A percentile compares a stretch with the other conserved stretches of the same genome.
Conservation (phyloP, 2,888 invertebrate species). For the Drosophila crucigera region DNA sequence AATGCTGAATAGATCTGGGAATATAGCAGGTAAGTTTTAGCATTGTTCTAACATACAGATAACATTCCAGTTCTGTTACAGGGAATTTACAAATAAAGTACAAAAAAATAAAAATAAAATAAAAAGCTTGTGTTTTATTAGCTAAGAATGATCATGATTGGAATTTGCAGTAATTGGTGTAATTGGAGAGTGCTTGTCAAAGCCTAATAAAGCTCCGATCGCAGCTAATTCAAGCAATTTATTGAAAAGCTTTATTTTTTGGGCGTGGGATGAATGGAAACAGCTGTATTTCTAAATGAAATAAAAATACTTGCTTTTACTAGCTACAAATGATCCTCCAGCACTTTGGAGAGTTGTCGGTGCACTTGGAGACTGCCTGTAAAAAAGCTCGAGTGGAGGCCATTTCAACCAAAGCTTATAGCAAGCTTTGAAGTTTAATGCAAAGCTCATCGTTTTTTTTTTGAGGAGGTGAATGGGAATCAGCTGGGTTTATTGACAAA, state of each 20-base stretch:
- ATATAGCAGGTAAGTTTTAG: slow-evolving; percentile 29
- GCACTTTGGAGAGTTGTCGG: not conserved
- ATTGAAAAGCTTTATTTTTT: not conserved
- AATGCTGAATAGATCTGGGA: not conserved
- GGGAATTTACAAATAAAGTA: not conserved
- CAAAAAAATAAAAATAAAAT: slow-evolving; percentile 8
- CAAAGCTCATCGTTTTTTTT: not conserved
- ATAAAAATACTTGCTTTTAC: not conserved
- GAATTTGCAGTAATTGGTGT: not conserved
- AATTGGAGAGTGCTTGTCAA: not conserved
- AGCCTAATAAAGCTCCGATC: not conserved
- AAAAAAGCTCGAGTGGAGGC: not conserved
- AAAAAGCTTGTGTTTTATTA: not conserved
- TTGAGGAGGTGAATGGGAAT: not conserved
- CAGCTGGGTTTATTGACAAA: slow-evolving; percentile 50
- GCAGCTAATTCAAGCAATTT: not conserved
- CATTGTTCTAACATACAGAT: slow-evolving; percentile 23
- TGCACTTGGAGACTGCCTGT: not conserved
- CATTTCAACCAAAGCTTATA: not conserved
- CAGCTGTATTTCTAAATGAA: not conserved
- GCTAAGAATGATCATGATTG: not conserved
- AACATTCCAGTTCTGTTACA: slow-evolving; percentile 37
- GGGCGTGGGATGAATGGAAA: not conserved
- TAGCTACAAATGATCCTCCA: not conserved
- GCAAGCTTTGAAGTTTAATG: not conserved